Evolutionary conservation across 2,888 invertebrate species (phyloP).

Genomic region (Trichogramma evanescens): DNA sequence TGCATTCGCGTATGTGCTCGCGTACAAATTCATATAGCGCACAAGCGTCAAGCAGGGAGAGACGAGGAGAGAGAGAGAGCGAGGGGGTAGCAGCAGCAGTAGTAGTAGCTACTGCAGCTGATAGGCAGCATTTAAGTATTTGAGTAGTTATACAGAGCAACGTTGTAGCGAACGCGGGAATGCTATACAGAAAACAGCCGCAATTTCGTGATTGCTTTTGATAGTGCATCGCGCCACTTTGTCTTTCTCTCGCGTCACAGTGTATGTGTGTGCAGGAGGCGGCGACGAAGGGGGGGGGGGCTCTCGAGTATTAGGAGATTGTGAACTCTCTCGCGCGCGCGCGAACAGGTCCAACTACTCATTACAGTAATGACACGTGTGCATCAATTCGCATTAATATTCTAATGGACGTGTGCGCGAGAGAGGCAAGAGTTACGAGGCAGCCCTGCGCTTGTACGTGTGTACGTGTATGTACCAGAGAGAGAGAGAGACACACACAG

Average conservation of each 20-base stretch:
- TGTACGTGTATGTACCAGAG: constrained; percentile 11
- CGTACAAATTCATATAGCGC: too few relatives aligned
- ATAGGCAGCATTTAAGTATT: not conserved
- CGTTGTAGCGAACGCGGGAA: not conserved
- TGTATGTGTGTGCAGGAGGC: constrained; percentile 15
- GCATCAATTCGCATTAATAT: constrained; percentile 47
- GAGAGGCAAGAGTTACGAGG: constrained; percentile 14
- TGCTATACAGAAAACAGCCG: constrained; percentile 23
- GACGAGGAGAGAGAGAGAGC: too few relatives aligned
- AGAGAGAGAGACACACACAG: constrained; percentile 16
- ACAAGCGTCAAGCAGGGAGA: too few relatives aligned
- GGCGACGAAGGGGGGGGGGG: too few relatives aligned
- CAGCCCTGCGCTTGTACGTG: not conserved
- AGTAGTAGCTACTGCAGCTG: not conserved
- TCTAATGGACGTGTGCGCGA: constrained; percentile 39
- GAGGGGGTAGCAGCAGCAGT: too few relatives aligned
- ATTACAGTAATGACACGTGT: constrained; percentile 46
- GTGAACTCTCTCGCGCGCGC: not conserved
- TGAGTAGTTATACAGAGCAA: too few relatives aligned
- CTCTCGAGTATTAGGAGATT: constrained; percentile 17
- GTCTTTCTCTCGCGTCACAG: constrained; percentile 28
- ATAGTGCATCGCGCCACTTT: constrained; percentile 35
- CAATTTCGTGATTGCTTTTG: constrained; percentile 46
- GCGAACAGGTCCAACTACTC: constrained; percentile 41
- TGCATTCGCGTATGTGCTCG: too few relatives aligned